These are phyloP conservation scores for Steatocranus sp. DNA, from an alignment of 2,797 vertebrate species.

Conservation along the genomic window DNA sequence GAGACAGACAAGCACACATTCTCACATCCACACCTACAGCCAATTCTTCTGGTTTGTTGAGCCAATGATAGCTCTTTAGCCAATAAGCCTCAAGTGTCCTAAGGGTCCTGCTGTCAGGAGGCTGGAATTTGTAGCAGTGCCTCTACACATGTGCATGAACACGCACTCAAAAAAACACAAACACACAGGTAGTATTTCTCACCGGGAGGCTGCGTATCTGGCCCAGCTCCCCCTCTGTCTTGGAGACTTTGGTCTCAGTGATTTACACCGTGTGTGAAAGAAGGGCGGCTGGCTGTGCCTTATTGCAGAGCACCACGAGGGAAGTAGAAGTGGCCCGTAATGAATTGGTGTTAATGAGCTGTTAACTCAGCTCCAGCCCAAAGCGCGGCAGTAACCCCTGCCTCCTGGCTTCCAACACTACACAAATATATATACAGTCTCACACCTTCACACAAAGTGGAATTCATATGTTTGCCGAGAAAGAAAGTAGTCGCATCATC, in stretches of 20 bases:
- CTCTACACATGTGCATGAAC: not conserved
- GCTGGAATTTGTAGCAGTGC: not conserved
- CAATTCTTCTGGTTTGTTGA: not conserved
- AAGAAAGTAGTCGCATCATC: conserved; percentile 16
- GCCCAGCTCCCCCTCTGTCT: conserved; percentile 16
- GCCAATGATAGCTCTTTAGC: not conserved
- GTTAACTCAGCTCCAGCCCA: conserved; percentile 63
- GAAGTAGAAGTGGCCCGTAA: conserved; percentile 59
- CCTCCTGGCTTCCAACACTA: conserved; percentile 39
- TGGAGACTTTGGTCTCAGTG: conserved; percentile 34
- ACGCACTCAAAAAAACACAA: conserved; percentile 18
- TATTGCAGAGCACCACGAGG: conserved; percentile 25
- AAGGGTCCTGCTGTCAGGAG: not conserved
- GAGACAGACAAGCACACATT: not conserved
- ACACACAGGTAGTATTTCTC: conserved; percentile 41
- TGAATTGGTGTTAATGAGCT: conserved; percentile 76
- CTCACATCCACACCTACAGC: not conserved
- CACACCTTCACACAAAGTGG: not conserved
- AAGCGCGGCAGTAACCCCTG: conserved; percentile 35
- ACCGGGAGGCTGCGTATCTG: not conserved
- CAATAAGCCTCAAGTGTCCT: not conserved
- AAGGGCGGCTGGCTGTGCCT: conserved; percentile 30
- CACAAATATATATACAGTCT: conserved; percentile 28
- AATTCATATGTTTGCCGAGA: conserved; percentile 11
- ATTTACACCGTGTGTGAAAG: conserved; percentile 59